A percentile compares a stretch with the other conserved stretches of the same genome.
Evolutionary conservation across 2,888 invertebrate species (phyloP).

Genomic region (Noctua fimbriata): DNA sequence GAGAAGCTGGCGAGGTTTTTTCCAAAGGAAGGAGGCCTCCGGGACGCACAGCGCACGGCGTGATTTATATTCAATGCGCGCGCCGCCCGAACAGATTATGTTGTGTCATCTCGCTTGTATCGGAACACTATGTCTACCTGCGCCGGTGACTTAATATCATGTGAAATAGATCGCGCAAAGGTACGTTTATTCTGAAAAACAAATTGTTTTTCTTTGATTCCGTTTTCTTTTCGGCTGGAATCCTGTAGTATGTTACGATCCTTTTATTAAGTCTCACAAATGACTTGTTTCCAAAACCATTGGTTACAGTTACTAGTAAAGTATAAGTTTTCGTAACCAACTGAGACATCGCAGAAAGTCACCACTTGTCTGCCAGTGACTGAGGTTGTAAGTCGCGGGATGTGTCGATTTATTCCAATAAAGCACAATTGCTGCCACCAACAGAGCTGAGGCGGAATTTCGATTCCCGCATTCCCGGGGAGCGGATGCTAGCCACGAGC

Average conservation of each 20-base stretch:
- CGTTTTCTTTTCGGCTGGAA: neutral
- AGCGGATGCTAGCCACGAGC: slow-evolving; percentile 32
- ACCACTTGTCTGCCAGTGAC: slow-evolving; percentile 6
- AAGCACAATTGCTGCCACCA: slow-evolving; percentile 18
- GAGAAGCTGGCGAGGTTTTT: slow-evolving; percentile 31
- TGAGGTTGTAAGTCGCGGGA: slow-evolving; percentile 2
- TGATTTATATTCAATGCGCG: slow-evolving; percentile 61
- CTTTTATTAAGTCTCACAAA: neutral
- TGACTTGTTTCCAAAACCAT: neutral
- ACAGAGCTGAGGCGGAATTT: slow-evolving; percentile 44
- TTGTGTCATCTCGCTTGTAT: slow-evolving; percentile 51
- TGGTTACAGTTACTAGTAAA: neutral
- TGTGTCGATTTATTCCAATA: slow-evolving; percentile 53
- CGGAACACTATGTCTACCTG: slow-evolving; percentile 32
- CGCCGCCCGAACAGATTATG: slow-evolving; percentile 42
- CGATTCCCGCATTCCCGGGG: slow-evolving; percentile 42
- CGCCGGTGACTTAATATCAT: slow-evolving; percentile 6
- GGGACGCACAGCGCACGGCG: slow-evolving; percentile 8
- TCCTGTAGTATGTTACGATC: neutral
- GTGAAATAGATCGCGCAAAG: slow-evolving; percentile 22
- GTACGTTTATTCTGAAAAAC: neutral
- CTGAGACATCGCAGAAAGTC: neutral
- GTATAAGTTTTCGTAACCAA: neutral
- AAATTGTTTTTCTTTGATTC: slow-evolving; percentile 27
- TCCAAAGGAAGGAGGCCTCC: slow-evolving; percentile 26